Evolutionary conservation across 2,888 invertebrate species (phyloP).

Genomic region (Rhingia campestris): DNA sequence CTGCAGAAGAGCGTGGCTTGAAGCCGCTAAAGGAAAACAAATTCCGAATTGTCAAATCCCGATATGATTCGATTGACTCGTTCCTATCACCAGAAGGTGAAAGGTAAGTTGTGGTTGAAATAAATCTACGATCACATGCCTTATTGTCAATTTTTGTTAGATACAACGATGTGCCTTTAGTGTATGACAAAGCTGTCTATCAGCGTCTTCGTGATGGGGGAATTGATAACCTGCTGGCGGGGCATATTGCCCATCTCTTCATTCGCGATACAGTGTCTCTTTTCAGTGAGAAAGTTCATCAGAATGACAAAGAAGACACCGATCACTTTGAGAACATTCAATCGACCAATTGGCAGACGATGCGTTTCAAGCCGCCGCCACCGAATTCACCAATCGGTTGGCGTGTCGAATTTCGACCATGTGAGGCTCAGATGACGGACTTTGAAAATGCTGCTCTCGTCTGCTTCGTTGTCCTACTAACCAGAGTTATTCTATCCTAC

Average conservation of each 20-base stretch:
- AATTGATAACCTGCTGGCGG: constrained; percentile 95
- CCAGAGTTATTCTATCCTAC: constrained; percentile 97
- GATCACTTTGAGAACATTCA: constrained; percentile 99
- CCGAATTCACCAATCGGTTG: constrained; percentile 98
- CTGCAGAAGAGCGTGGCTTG: constrained; percentile 94
- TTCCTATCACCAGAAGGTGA: constrained; percentile 95
- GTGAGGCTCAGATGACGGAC: constrained; percentile 98
- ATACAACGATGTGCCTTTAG: constrained; percentile 96
- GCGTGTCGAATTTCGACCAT: constrained; percentile 99
- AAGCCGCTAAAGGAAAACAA: constrained; percentile 88
- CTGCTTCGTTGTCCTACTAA: constrained; percentile 97
- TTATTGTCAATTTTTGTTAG: constrained; percentile 78
- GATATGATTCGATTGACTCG: constrained; percentile 98
- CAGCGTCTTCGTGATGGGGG: constrained; percentile 92
- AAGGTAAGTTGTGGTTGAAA: constrained; percentile 82
- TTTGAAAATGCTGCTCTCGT: constrained; percentile 99
- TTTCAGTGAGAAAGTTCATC: constrained; percentile 96
- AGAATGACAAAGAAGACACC: constrained; percentile 95
- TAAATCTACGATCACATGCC: not conserved
- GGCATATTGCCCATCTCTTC: constrained; percentile 98
- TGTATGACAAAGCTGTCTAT: constrained; percentile 93
- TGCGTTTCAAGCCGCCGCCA: constrained; percentile 99
- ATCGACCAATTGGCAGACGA: constrained; percentile 99
- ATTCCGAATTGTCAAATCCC: constrained; percentile 94
- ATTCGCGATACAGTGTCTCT: constrained; percentile 98